These are phyloP conservation scores for Sphinx pinastri DNA, from an alignment of 2,888 invertebrate genomes.

Conservation along the genomic window DNA sequence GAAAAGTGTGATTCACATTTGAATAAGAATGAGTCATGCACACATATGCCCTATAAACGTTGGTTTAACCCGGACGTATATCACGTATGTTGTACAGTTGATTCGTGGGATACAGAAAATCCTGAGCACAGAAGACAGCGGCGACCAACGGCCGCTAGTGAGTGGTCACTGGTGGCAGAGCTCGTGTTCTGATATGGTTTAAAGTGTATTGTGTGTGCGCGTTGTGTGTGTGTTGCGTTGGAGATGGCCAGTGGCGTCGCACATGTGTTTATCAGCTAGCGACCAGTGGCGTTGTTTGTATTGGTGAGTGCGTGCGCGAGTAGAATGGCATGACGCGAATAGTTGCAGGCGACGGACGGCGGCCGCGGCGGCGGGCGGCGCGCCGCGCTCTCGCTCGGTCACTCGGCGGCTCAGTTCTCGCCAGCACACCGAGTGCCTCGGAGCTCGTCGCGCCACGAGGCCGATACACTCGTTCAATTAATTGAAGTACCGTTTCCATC, in stretches of 20 bases:
- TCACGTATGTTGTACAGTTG: not conserved
- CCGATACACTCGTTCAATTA: conserved; percentile 56
- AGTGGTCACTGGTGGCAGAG: not conserved
- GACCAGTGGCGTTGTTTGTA: conserved; percentile 69
- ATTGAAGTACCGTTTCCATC: conserved; percentile 52
- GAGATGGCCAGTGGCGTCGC: conserved; percentile 50
- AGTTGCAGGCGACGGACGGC: conserved; percentile 64
- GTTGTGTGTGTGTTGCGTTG: conserved; percentile 23
- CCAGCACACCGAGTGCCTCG: conserved; percentile 66
- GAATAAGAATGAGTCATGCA: conserved; percentile 43
- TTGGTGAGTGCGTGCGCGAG: conserved; percentile 77
- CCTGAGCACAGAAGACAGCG: not conserved
- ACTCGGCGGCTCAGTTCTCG: conserved; percentile 63
- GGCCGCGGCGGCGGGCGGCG: conserved; percentile 42
- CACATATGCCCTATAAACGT: conserved; percentile 21
- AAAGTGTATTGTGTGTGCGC: not conserved
- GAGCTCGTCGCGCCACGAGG: conserved; percentile 72
- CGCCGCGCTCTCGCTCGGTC: conserved; percentile 34
- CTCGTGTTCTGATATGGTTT: conserved; percentile 7
- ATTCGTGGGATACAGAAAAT: not conserved
- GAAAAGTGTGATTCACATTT: conserved; percentile 46
- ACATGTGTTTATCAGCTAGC: conserved; percentile 64
- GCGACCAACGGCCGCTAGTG: not conserved
- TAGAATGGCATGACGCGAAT: conserved; percentile 78
- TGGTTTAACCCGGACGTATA: conserved; percentile 38